Evolutionary conservation across 1,140 invertebrate genomes (phyloP).

Genomic region (Hirudo medicinalis): DNA sequence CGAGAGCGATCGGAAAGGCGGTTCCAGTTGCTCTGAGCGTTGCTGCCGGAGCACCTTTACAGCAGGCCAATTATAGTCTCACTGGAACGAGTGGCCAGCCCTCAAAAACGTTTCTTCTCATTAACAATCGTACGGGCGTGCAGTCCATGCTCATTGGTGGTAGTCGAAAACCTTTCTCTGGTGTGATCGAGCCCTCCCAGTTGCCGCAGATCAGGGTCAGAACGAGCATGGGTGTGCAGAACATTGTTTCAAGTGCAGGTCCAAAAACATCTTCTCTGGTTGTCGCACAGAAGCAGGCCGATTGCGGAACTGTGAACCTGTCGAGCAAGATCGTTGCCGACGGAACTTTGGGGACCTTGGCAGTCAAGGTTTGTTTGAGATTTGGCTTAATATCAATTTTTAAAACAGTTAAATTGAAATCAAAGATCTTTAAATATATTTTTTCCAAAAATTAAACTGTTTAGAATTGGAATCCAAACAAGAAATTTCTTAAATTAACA

Average conservation of each 20-base stretch:
- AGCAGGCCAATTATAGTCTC: neutral
- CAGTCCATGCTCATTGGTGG: neutral
- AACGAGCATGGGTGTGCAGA: neutral
- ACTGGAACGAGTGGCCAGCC: neutral
- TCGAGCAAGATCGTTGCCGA: neutral
- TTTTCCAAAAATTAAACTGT: neutral
- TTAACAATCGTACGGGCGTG: slow-evolving; percentile 3
- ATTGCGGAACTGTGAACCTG: neutral
- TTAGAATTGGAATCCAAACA: neutral
- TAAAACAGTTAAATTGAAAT: neutral
- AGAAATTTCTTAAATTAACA: too few relatives aligned
- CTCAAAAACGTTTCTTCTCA: neutral
- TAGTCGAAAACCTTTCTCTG: neutral
- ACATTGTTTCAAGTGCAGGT: neutral
- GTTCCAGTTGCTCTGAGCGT: neutral
- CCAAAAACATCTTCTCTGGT: neutral
- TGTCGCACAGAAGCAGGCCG: neutral
- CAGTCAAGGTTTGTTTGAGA: neutral
- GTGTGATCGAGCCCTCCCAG: neutral
- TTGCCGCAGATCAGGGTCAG: neutral
- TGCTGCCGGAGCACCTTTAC: neutral
- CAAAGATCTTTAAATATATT: neutral
- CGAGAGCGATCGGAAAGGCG: slow-evolving; percentile 1
- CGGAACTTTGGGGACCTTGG: neutral
- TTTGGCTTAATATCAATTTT: neutral